These are phyloP conservation scores for Armadillidium nasatum DNA, from an alignment of 1,140 invertebrate genomes.

Conservation along the genomic window DNA sequence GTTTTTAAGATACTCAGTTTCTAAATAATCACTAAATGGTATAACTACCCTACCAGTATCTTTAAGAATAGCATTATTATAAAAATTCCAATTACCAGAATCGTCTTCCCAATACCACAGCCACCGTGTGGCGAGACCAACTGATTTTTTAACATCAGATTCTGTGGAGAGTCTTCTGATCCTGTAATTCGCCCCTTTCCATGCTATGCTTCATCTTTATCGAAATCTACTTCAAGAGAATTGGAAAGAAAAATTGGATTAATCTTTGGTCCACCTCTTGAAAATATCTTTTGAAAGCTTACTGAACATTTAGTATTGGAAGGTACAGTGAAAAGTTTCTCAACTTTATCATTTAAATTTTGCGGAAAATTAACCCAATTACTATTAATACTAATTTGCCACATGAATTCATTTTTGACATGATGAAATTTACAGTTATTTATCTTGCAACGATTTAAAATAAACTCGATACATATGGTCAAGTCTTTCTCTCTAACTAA, in stretches of 20 bases:
- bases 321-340: slow-evolving; percentile 31
- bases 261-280: background rate
- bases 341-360: slow-evolving; percentile 27
- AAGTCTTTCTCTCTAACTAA: background rate
- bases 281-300: background rate
- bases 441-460: slow-evolving; percentile 29
- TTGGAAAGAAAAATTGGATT: slow-evolving; percentile 12
- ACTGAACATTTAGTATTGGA: background rate
- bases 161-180: slow-evolving; percentile 36
- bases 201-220: slow-evolving; percentile 21
- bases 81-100: slow-evolving; percentile 25
- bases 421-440: slow-evolving; percentile 30
- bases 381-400: slow-evolving; percentile 26
- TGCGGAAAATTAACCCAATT: slow-evolving; percentile 28
- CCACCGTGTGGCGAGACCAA: slow-evolving; percentile 31
- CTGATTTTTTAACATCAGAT: slow-evolving; percentile 28
- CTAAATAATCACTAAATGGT: slow-evolving; percentile 36
- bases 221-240: slow-evolving; percentile 28
- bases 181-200: background rate
- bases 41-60: slow-evolving; percentile 20
- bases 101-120: slow-evolving; percentile 34
- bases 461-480: slow-evolving; percentile 29
- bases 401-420: slow-evolving; percentile 23
- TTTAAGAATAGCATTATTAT: slow-evolving; percentile 21
- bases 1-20: slow-evolving; percentile 19